Percentiles rank a stretch among this genome's conserved stretches.
phyloP scores from a whole-genome alignment of 2,888 invertebrate species.

The Mythimna ferrago region DNA sequence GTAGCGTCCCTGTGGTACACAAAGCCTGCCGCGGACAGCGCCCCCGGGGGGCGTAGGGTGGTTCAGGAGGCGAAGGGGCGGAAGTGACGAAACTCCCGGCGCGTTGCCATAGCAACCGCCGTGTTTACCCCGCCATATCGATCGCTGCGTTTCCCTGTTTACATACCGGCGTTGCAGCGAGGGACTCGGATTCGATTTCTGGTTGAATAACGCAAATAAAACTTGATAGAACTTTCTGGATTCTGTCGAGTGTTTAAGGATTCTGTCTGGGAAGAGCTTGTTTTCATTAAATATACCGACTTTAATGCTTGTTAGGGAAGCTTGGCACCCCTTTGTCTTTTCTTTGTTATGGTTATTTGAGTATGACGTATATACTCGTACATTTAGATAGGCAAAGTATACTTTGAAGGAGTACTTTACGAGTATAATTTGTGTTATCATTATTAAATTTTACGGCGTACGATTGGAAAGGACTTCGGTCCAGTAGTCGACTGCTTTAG shows the following conservation, averaged over 20 bases:
- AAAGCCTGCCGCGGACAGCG: conserved; percentile 75
- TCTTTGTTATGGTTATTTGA: conserved; percentile 22
- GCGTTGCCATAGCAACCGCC: conserved; percentile 87
- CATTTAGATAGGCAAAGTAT: neutral
- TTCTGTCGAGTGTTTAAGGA: conserved; percentile 13
- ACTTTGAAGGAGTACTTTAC: neutral
- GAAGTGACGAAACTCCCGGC: conserved; percentile 84
- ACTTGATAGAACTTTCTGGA: conserved; percentile 31
- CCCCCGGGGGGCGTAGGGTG: conserved; percentile 64
- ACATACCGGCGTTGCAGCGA: conserved; percentile 74
- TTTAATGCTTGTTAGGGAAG: neutral
- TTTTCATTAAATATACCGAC: conserved; percentile 20
- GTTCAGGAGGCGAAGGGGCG: conserved; percentile 68
- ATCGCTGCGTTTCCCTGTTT: conserved; percentile 84
- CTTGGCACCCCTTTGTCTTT: conserved; percentile 28
- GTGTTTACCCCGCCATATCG: conserved; percentile 90
- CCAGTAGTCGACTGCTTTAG: neutral
- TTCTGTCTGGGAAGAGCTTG: conserved; percentile 13
- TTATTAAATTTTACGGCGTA: no score
- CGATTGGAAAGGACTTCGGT: no score
- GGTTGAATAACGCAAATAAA: conserved; percentile 50
- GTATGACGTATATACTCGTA: neutral
- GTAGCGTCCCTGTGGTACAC: conserved; percentile 53
- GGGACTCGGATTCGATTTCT: conserved; percentile 60
- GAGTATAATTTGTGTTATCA: neutral